A percentile compares a stretch with the other conserved stretches of the same genome.
These are phyloP conservation scores for Geodia barretti DNA, from an alignment of 37 sponge, comb jelly and placozoan genomes.

Conservation along the genomic window DNA sequence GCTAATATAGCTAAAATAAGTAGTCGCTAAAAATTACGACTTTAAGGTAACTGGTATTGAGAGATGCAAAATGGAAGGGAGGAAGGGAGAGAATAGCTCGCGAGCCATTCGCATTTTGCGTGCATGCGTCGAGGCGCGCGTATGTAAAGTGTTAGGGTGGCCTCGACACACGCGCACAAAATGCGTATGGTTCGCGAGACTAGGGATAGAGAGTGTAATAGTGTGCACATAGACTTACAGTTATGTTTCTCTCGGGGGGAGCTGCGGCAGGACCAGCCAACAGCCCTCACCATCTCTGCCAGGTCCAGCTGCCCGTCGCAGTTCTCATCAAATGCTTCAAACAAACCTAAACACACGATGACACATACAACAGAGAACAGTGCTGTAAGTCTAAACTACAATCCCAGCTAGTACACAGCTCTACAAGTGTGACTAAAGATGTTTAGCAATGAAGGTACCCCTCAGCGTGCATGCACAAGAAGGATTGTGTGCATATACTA, in stretches of 20 bases:
- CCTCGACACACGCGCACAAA: not conserved
- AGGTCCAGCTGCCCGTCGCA: constrained; percentile 90
- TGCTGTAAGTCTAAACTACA: no score
- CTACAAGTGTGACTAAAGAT: no score
- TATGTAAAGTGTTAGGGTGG: not conserved
- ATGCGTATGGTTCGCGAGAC: not conserved
- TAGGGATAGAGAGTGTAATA: not conserved
- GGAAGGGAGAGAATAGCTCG: no score
- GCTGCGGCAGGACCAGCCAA: constrained; percentile 61
- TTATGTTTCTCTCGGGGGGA: constrained; percentile 16
- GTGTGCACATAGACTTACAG: constrained; percentile 43
- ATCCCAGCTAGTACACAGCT: no score
- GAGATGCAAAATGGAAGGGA: no score
- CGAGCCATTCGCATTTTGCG: not conserved
- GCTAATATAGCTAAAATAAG: no score
- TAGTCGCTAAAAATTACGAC: no score
- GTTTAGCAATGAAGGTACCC: not conserved
- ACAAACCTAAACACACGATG: no score
- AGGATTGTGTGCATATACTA: no score
- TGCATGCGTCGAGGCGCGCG: not conserved
- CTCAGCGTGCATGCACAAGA: not conserved
- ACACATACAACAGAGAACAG: no score
- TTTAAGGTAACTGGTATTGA: no score
- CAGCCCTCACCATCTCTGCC: constrained; percentile 68
- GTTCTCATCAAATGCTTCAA: constrained; percentile 81